Evolutionary conservation across 2,113 vertebrate genomes (phyloP).

Genomic region (human (Homo sapiens)): GRCh38 chr18:36480501-36481000

Average conservation of each 20-base stretch:
- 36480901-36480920: neutral
- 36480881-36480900: neutral
- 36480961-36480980: neutral
- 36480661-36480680: neutral
- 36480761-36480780: neutral
- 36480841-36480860: neutral
- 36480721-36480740: neutral
- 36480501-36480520: neutral
- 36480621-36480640: neutral
- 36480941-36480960: neutral
- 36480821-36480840: neutral
- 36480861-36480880: neutral
- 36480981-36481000: neutral
- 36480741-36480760: neutral
- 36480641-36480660: neutral
- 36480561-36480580: neutral
- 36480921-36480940: neutral
- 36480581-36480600: neutral
- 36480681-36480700: neutral
- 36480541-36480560: neutral
- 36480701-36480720: neutral
- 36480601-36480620: neutral
- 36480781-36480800: neutral
- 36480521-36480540: neutral
- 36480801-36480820: neutral